These are phyloP conservation scores for Gisinianus flammeolus DNA, from an alignment of 2,888 invertebrate species.

Conservation along the genomic window DNA sequence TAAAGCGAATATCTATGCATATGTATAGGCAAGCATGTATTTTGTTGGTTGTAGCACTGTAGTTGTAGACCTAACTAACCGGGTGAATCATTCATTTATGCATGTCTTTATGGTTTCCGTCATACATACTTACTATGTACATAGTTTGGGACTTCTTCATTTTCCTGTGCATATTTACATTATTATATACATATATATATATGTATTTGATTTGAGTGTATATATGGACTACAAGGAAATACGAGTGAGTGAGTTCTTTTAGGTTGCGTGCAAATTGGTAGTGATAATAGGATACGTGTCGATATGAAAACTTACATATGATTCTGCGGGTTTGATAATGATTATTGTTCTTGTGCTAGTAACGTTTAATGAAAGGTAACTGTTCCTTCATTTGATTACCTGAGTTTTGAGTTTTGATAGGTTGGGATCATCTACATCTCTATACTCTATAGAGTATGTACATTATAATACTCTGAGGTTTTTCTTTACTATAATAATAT, in stretches of 20 bases:
- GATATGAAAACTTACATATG: not conserved
- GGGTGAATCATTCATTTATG: too few relatives aligned
- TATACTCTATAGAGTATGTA: too few relatives aligned
- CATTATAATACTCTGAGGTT: too few relatives aligned
- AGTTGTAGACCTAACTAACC: too few relatives aligned
- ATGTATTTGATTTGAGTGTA: not conserved
- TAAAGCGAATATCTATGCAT: not conserved
- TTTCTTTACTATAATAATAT: too few relatives aligned
- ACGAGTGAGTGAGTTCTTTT: not conserved
- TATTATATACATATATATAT: not conserved
- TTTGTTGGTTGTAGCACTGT: not conserved
- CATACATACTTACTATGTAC: too few relatives aligned
- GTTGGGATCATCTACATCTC: not conserved
- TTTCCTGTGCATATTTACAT: not conserved
- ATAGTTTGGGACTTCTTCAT: too few relatives aligned
- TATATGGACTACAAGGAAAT: too few relatives aligned
- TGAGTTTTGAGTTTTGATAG: constrained; percentile 4
- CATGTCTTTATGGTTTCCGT: constrained; percentile 23
- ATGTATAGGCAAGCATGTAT: not conserved
- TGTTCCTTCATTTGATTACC: constrained; percentile 36
- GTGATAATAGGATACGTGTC: not conserved
- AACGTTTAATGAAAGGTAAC: constrained; percentile 39
- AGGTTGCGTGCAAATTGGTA: not conserved
- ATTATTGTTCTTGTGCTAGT: constrained; percentile 28
- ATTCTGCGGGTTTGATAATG: constrained; percentile 29